Evolutionary conservation across 2,797 vertebrate genomes (phyloP).

Genomic region (Hapalemur alaotrensis): DNA sequence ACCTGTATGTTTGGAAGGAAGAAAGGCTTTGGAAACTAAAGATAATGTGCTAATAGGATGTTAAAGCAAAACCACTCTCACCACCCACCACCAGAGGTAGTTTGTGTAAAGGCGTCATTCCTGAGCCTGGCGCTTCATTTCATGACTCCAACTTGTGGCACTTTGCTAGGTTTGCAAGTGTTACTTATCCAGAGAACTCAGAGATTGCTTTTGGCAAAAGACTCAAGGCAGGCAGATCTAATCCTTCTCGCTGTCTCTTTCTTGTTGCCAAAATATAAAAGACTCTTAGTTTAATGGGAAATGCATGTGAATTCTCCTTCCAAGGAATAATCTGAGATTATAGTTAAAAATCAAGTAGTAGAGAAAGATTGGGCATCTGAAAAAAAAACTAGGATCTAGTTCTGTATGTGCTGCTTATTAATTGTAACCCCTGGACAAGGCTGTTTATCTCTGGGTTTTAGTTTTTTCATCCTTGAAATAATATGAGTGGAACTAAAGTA

Average conservation of each 20-base stretch:
- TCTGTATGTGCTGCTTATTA: background rate
- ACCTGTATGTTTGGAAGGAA: constrained; percentile 48
- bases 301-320: background rate
- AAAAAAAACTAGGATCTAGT: background rate
- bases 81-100: background rate
- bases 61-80: constrained; percentile 30
- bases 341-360: constrained; percentile 43
- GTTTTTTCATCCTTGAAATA: background rate
- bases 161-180: constrained; percentile 47
- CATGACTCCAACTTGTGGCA: constrained; percentile 2
- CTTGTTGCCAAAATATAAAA: constrained; percentile 67
- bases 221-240: constrained; percentile 28
- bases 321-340: constrained; percentile 5
- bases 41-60: constrained; percentile 54
- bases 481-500: background rate
- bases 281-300: constrained; percentile 50
- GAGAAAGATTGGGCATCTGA: background rate
- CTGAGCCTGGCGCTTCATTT: background rate
- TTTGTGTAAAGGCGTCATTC: background rate
- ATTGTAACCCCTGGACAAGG: background rate
- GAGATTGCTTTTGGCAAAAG: constrained; percentile 62
- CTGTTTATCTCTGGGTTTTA: background rate
- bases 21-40: constrained; percentile 42
- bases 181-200: constrained; percentile 44
- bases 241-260: background rate